Evolutionary conservation across 2,888 invertebrate species (phyloP), one percentile per base, ranked within the genome.

Genomic region (Polia nebulosa): DNA sequence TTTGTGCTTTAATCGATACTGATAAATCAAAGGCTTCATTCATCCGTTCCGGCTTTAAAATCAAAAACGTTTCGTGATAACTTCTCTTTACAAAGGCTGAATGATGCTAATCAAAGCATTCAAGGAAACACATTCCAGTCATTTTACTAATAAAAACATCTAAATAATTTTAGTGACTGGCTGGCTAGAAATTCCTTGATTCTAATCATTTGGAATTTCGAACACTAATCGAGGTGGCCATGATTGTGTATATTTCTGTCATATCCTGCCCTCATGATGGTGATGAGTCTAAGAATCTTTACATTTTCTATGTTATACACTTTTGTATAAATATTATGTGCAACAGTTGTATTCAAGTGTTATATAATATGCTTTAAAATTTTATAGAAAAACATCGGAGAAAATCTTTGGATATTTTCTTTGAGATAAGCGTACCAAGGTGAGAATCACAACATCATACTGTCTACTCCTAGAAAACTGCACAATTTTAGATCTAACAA

Each of bases 281-380:
- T 25, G 15, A 57, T 44, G 22, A 36, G 15, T 63, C n/a, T 55
- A 47, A 44, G 13, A 53, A 34, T 51, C 5, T 79, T 44, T 67
- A 49, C 27, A 52, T 25, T 62, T 63, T 76, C 15, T 57, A 59
- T 66, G 41, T 53, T 63, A 56, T 67, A 68, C 55, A 62, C 1
- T 64, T 77, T 78, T 80, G 63, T 72, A 67, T 63, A 62, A 76
- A 67, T 57, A 45, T 32, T 61, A 72, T 72, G 63, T 58, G 61
- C 67, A 39, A 62, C 49, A 75, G 25, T 78, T 59, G 29, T 60
- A 29, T 59, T 62, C 55, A 47, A 67, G 52, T 67, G 32, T 72
- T 67, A 49, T 62, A 49, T 36, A 53, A 68, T 32, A 47, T 41
- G 39, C 9, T 55, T 49, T 67, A 62, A 51, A 27, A 41, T 65